Evolutionary conservation across 2,113 vertebrate species (phyloP), one percentile per base, ranked within the genome.

Genomic region (Carassius gibelio): DNA sequence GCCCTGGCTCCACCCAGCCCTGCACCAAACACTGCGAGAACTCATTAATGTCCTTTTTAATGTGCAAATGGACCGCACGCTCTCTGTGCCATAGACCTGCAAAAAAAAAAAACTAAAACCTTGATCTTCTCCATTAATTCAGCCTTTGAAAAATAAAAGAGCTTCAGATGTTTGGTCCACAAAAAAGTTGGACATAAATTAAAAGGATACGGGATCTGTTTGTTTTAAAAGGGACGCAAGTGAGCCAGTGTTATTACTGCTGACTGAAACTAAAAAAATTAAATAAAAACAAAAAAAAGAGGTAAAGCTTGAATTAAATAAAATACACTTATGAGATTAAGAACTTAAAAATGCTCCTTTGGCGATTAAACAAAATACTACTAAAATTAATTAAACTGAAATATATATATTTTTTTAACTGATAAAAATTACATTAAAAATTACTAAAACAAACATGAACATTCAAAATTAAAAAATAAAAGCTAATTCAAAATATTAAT

Each of bases 41-140:
- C 84, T 82, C 62, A 88, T 85, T 45, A 88, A 85, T 85, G 83
- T 83, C 75, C 74, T 85, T 82, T 85, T 83, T 85, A 85, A 88
- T 88, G 78, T 82, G 87, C 83, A 88, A 85, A 88, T 88, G 80
- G 52, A 72, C 80, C 72, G 34, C 84, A 64, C 55, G 48, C 69
- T n/a, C 52, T 13, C 19, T 1, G 21, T 19, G 57, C 57, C 21
- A 69, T 34, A 75, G 64, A 82, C 26, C 36, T 8, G 21, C 21
- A n/a, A n/a, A 36, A 50, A 66, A 50, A 66, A 30, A 23, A 48
- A 50, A 64, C 42, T 11, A 57, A 62, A 59, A 42, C 69, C 62
- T 45, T 61, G 23, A 48, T 77, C 52, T 26, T 13, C n/a, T 42
- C 17, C 26, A 84, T 77, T 36, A 50, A 64, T 42, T 45, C 62